Conservation (phyloP, 2,888 invertebrate species). For the Scaptomyza parva region DNA sequence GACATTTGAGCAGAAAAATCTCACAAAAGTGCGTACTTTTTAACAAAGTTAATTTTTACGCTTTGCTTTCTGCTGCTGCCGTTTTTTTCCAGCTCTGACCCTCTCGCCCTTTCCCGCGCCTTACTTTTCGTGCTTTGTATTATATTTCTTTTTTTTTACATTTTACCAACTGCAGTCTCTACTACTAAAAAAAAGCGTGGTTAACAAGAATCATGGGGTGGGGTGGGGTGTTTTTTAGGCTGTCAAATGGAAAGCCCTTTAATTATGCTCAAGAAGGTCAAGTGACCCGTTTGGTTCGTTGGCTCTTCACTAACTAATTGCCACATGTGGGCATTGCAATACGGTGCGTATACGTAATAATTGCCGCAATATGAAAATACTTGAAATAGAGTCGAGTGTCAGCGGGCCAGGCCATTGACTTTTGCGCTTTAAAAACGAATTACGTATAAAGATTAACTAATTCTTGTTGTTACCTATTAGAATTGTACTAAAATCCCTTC, state of each 20-base stretch:
- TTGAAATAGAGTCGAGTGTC: not conserved
- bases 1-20: constrained; percentile 74
- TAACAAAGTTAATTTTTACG: constrained; percentile 77
- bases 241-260: constrained; percentile 47
- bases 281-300: constrained; percentile 37
- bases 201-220: constrained; percentile 54
- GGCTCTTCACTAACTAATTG: constrained; percentile 46
- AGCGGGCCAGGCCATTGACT: constrained; percentile 13
- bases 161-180: constrained; percentile 35
- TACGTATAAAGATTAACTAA: no score
- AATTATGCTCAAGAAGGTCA: constrained; percentile 61
- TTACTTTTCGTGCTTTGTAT: not conserved
- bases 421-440: no score
- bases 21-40: constrained; percentile 69
- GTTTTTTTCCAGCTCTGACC: constrained; percentile 11
- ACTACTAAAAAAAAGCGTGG: constrained; percentile 33
- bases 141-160: constrained; percentile 21
- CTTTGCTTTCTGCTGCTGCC: constrained; percentile 53
- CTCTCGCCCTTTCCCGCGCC: constrained; percentile 1
- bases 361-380: constrained; percentile 26
- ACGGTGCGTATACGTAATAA: constrained; percentile 50
- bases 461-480: no score
- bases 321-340: constrained; percentile 18
- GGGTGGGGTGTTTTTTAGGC: constrained; percentile 50
- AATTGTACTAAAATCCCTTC: not conserved